Evolutionary conservation across 1,140 invertebrate genomes (phyloP), one percentile per base, ranked within the genome.

Genomic region (Patella vulgata): DNA sequence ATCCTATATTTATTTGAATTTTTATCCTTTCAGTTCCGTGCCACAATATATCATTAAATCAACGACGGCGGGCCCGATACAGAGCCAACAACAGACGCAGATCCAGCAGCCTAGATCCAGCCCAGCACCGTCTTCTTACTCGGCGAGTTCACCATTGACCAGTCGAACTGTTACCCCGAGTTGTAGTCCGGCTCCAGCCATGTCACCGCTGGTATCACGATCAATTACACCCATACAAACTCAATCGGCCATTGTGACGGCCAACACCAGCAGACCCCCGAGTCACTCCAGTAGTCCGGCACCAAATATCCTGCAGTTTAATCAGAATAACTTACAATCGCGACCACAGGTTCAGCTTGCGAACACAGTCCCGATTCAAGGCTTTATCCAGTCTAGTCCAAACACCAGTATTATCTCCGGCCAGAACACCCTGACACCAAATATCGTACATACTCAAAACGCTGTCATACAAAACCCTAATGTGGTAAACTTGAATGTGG

Each of bases 381-480:
- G 36, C 21, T 23, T 54, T 21, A 54, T 54, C 23, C 52, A n/a
- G 33, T 17, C 50, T 31, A 54, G 33, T 54, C 52, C 31, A 23
- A 54, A 54, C 36, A 33, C 52, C n/a, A 39, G 36, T 39, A 54
- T 54, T 54, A 54, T 42, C 33, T 50, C 66, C 14, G 66, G 62
- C 19, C 64, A 60, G 31, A 19, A 57, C 2, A 40, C 51, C 4
- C 64, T 60, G 9, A 57, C 51, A 5, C 59, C 51, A 21, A 74
- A 72, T 52, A 68, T 73, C 39, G 76, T 78, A 0, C 75, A 78
- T 65, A 73, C 73, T 17, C 76, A 78, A 54, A 78, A 78, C 53
- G 71, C 76, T 17, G 74, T 78, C 3, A 78, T 78, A 40, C 76
- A 78, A 57, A 78, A 78, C 58, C 76, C 76, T 17, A 78, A 78